These are phyloP conservation scores for Holcopasites calliopsidis DNA, from an alignment of 1,140 invertebrate genomes.

Conservation along the genomic window DNA sequence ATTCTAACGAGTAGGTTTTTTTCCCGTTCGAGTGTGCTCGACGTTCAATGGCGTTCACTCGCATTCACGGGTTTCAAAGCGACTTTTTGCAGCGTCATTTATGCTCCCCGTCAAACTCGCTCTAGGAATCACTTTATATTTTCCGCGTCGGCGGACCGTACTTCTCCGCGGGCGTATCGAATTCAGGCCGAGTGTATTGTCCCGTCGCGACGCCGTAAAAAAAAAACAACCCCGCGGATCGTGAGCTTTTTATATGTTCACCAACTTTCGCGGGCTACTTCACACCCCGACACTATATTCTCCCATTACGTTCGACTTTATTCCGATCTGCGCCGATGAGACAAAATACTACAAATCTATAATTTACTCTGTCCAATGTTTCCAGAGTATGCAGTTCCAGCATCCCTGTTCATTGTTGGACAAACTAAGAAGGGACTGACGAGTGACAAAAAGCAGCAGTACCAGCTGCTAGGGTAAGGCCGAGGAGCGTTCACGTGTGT, in stretches of 20 bases:
- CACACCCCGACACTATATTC: neutral
- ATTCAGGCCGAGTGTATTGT: slow-evolving; percentile 14
- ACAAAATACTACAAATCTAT: too few species aligned
- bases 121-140: slow-evolving; percentile 32
- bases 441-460: neutral
- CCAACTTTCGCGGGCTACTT: neutral
- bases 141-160: slow-evolving; percentile 20
- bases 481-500: neutral
- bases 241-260: slow-evolving; percentile 8
- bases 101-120: slow-evolving; percentile 25
- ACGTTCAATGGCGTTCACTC: slow-evolving; percentile 41
- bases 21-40: slow-evolving; percentile 19
- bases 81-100: slow-evolving; percentile 38
- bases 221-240: slow-evolving; percentile 11
- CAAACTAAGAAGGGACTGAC: neutral
- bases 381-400: too few species aligned
- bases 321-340: too few species aligned
- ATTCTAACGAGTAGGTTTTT: slow-evolving; percentile 9
- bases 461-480: too few species aligned
- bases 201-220: slow-evolving; percentile 16
- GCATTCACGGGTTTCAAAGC: slow-evolving; percentile 49
- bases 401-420: slow-evolving; percentile 18
- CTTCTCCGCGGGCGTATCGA: slow-evolving; percentile 4
- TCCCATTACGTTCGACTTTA: neutral
- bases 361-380: too few species aligned